Evolutionary conservation across 2,888 invertebrate species (phyloP).

Genomic region (Drosophila nigricruria): DNA sequence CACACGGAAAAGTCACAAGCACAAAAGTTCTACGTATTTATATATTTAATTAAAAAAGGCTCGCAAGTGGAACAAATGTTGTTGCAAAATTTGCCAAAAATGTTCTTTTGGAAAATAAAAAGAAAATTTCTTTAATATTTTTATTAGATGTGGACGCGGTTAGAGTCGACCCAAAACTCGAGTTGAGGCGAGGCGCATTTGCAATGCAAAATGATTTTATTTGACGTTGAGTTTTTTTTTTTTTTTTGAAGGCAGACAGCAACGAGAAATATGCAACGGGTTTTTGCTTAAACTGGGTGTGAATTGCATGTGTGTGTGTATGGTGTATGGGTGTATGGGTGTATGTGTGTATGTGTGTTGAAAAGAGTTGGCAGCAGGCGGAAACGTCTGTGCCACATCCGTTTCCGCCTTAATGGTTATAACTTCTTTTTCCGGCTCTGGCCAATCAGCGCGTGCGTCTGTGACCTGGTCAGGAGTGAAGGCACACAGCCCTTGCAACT

Average conservation of each 20-base stretch:
- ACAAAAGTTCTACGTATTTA: slow-evolving; percentile 17
- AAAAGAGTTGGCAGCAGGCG: slow-evolving; percentile 46
- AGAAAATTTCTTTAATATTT: slow-evolving; percentile 64
- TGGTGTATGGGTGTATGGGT: slow-evolving; percentile 33
- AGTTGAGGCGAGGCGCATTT: slow-evolving; percentile 34
- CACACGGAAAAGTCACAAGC: slow-evolving; percentile 26
- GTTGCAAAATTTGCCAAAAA: slow-evolving; percentile 29
- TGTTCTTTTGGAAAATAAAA: slow-evolving; percentile 9
- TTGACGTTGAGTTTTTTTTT: slow-evolving; percentile 32
- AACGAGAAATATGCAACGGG: slow-evolving; percentile 43
- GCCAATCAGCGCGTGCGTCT: slow-evolving; percentile 69
- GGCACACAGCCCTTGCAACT: slow-evolving; percentile 29
- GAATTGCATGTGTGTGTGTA: slow-evolving; percentile 40
- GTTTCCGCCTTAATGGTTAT: slow-evolving; percentile 75
- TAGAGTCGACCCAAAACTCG: slow-evolving; percentile 18
- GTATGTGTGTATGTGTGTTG: slow-evolving; percentile 26
- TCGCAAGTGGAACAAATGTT: slow-evolving; percentile 48
- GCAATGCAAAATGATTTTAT: slow-evolving; percentile 73
- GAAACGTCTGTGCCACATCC: slow-evolving; percentile 78
- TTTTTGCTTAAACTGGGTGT: slow-evolving; percentile 34
- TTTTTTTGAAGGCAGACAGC: slow-evolving; percentile 15
- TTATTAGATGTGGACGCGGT: slow-evolving; percentile 71
- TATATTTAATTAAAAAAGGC: slow-evolving; percentile 50
- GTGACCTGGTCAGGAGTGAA: slow-evolving; percentile 49
- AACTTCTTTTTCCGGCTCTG: slow-evolving; percentile 73